Conservation (phyloP, 2,888 invertebrate genomes). For the Acronicta psi region DNA sequence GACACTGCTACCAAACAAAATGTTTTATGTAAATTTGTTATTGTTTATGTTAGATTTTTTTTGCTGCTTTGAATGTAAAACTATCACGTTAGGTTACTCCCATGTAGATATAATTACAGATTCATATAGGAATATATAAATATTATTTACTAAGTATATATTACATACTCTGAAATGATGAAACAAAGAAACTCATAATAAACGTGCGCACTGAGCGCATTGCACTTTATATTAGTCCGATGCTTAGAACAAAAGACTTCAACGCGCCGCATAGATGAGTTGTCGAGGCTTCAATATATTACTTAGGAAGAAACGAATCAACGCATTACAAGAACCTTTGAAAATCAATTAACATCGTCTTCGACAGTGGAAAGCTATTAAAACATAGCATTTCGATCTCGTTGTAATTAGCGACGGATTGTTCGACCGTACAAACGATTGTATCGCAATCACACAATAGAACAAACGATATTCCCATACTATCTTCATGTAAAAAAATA, state of each 20-base stretch:
- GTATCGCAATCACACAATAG: slow-evolving; percentile 46
- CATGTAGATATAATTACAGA: too few relatives aligned
- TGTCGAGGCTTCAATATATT: slow-evolving; percentile 7
- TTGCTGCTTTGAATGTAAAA: too few relatives aligned
- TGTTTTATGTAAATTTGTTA: too few relatives aligned
- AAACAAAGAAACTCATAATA: too few relatives aligned
- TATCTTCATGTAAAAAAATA: slow-evolving; percentile 29
- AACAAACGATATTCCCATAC: slow-evolving; percentile 50
- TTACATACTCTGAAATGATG: too few relatives aligned
- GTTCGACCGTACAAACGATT: slow-evolving; percentile 44
- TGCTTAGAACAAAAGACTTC: slow-evolving; percentile 67
- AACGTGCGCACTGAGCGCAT: too few relatives aligned
- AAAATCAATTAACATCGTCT: slow-evolving; percentile 21
- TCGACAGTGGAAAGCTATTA: slow-evolving; percentile 50
- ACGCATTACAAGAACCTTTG: neutral
- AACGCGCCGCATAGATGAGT: slow-evolving; percentile 59
- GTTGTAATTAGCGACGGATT: slow-evolving; percentile 48
- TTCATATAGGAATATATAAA: too few relatives aligned
- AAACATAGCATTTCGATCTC: slow-evolving; percentile 51
- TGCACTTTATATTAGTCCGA: neutral
- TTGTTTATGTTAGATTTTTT: too few relatives aligned
- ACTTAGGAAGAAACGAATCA: neutral
- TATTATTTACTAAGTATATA: too few relatives aligned
- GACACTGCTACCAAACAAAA: too few relatives aligned
- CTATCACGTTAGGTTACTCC: too few relatives aligned